Evolutionary conservation across 2,888 invertebrate species (phyloP).

Genomic region (Pocota personata): DNA sequence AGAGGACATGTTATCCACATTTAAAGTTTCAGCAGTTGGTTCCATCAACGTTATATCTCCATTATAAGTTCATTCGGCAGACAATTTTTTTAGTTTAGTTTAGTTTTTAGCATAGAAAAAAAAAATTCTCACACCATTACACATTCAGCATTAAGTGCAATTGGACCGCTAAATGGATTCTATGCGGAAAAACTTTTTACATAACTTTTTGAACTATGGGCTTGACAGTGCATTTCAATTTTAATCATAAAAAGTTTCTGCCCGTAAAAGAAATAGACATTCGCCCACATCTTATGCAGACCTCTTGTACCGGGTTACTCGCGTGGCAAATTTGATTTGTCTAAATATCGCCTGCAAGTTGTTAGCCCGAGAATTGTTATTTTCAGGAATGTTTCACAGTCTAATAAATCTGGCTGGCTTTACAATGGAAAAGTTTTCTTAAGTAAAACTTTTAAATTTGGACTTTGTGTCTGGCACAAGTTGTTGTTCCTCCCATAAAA

Average conservation of each 20-base stretch:
- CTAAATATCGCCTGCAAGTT: slow-evolving; percentile 16
- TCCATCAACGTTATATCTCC: too few relatives aligned
- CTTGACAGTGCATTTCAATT: slow-evolving; percentile 7
- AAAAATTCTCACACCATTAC: slow-evolving; percentile 15
- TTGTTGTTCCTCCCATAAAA: neutral
- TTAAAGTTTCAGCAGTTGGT: too few relatives aligned
- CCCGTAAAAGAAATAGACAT: neutral
- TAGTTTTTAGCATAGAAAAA: neutral
- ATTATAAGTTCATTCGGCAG: too few relatives aligned
- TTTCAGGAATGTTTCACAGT: slow-evolving; percentile 17
- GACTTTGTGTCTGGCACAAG: neutral
- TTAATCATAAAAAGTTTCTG: neutral
- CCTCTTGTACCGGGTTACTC: neutral
- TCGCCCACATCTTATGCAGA: neutral
- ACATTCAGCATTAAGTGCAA: neutral
- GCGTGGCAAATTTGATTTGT: slow-evolving; percentile 37
- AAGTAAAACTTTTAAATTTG: neutral
- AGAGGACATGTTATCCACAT: too few relatives aligned
- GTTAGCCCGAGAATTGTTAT: neutral
- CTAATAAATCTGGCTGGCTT: neutral
- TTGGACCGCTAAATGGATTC: neutral
- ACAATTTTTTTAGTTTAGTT: neutral
- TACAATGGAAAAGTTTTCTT: neutral
- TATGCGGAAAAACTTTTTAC: neutral
- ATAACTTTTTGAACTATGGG: neutral